Percentiles rank a stretch among this genome's conserved stretches.
Conservation (phyloP, 2,888 invertebrate genomes). For the Ashinkailepas kermadecensis region DNA sequence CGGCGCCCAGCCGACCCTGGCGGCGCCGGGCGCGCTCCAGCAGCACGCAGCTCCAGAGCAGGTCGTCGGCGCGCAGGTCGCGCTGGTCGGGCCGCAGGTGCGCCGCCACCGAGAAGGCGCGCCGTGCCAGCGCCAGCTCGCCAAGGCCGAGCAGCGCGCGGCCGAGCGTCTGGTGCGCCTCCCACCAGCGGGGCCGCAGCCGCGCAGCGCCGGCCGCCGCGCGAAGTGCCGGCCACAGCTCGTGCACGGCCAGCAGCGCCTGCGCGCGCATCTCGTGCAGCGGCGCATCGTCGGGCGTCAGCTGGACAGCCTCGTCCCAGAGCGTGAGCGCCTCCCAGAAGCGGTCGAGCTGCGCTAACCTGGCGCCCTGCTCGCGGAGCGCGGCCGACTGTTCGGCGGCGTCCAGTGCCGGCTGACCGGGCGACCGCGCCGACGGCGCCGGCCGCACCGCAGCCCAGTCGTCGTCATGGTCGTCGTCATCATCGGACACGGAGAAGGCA, state of each 20-base stretch:
- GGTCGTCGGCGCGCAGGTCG: constrained; percentile 27
- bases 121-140: constrained; percentile 38
- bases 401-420: neutral
- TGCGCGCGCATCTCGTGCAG: constrained; percentile 30
- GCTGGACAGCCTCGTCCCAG: constrained; percentile 27
- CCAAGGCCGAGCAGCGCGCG: constrained; percentile 41
- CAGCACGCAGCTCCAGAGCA: constrained; percentile 23
- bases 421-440: too few species aligned
- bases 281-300: neutral
- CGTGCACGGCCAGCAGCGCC: constrained; percentile 25
- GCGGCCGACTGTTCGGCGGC: neutral
- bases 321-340: constrained; percentile 26
- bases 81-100: constrained; percentile 28
- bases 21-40: neutral
- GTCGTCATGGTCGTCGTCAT: neutral
- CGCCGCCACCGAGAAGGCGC: constrained; percentile 32
- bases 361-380: constrained; percentile 23
- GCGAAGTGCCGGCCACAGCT: constrained; percentile 26
- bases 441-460: neutral
- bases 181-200: constrained; percentile 41
- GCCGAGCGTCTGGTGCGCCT: constrained; percentile 42
- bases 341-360: constrained; percentile 22
- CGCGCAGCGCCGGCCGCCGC: constrained; percentile 39
- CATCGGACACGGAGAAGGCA: neutral
- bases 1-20: neutral